phyloP scores from a whole-genome alignment of 2,797 vertebrate genomes.

The Platalea minor region DNA sequence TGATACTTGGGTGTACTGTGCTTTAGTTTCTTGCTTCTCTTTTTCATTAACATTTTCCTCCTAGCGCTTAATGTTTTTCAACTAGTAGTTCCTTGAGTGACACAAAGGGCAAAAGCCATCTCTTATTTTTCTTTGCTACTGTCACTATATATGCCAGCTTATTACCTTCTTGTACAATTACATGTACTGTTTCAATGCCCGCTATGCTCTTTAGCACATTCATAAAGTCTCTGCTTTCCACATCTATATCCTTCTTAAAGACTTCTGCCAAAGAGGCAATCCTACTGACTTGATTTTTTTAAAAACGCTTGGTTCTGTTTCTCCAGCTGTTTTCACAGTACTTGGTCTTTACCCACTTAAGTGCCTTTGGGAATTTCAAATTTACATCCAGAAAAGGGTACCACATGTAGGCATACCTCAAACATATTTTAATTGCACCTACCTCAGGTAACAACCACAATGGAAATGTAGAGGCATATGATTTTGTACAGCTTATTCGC shows the following conservation, averaged over 20 bases:
- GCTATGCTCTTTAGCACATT: accelerated
- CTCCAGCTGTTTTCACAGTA: not conserved
- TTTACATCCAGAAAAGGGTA: not conserved
- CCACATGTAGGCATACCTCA: not conserved
- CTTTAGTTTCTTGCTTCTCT: not conserved
- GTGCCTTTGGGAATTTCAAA: not conserved
- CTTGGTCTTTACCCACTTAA: not conserved
- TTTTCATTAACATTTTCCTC: not conserved
- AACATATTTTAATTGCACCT: not conserved
- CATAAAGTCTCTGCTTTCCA: not conserved
- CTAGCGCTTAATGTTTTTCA: not conserved
- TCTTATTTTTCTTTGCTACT: not conserved
- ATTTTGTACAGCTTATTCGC: not conserved
- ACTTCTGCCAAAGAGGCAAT: not conserved
- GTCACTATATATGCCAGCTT: not conserved
- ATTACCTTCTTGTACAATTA: not conserved
- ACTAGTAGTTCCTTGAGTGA: not conserved
- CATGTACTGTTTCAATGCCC: not conserved
- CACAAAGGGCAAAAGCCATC: not conserved
- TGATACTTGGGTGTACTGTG: not conserved
- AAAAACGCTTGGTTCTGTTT: not conserved
- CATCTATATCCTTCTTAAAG: not conserved
- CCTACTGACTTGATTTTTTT: not conserved
- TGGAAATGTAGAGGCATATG: not conserved
- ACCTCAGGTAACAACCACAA: not conserved